These are phyloP conservation scores for Drosophila mayri DNA, from an alignment of 1,140 invertebrate species.

Conservation along the genomic window DNA sequence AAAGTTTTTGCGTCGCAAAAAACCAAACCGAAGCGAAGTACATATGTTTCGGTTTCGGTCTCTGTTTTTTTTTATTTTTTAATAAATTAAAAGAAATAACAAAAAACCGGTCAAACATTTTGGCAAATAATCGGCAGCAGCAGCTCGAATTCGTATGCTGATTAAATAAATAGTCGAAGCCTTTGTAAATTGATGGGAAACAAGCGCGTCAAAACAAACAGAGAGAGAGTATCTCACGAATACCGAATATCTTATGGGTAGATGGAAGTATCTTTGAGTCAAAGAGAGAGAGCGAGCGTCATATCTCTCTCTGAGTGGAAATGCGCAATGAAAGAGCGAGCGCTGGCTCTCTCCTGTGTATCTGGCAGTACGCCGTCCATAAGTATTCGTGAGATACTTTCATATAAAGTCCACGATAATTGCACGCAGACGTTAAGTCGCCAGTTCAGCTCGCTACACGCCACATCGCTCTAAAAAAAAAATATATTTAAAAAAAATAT, in stretches of 20 bases:
- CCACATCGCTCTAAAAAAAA: conserved; percentile 38
- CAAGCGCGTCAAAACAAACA: conserved; percentile 78
- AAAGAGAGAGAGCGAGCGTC: conserved; percentile 17
- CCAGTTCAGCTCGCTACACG: conserved; percentile 69
- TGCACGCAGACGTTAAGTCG: conserved; percentile 83
- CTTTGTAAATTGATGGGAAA: conserved; percentile 60
- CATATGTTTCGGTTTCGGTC: conserved; percentile 3
- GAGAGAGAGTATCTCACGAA: conserved; percentile 52
- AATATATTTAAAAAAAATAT: conserved; percentile 23
- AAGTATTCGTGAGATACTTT: conserved; percentile 27
- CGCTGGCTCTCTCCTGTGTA: conserved; percentile 25
- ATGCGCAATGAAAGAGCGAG: conserved; percentile 13
- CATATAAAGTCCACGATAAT: conserved; percentile 67
- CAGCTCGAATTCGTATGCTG: conserved; percentile 14
- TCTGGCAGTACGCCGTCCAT: conserved; percentile 4
- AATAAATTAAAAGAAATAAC: conserved; percentile 29
- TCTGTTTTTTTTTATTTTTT: conserved; percentile 1
- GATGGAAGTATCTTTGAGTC: conserved; percentile 31
- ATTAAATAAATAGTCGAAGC: conserved; percentile 50
- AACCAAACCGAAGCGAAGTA: conserved; percentile 22
- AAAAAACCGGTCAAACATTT: conserved; percentile 49
- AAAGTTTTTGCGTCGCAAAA: conserved; percentile 79
- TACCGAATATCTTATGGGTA: conserved; percentile 50
- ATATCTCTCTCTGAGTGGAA: background rate
- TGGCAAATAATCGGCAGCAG: conserved; percentile 40